phyloP scores from a whole-genome alignment of 1,140 invertebrate genomes.

The Apocrypta bakeri region DNA sequence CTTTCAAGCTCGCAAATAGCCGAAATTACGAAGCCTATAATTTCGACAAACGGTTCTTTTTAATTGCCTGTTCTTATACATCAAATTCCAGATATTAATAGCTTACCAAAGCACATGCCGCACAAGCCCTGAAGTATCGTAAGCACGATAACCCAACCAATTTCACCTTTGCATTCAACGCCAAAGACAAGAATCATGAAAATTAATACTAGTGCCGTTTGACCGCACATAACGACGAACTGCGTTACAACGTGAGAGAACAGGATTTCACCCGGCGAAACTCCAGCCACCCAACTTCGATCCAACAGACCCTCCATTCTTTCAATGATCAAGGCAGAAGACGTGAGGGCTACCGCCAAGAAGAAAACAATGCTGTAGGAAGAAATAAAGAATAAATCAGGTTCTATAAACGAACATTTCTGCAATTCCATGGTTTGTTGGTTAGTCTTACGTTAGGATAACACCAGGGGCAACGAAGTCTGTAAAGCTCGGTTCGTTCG shows the following conservation, averaged over 20 bases:
- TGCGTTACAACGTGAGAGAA: conserved; percentile 94
- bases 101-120: conserved; percentile 92
- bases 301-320: conserved; percentile 91
- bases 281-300: conserved; percentile 90
- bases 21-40: conserved; percentile 89
- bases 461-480: conserved; percentile 97
- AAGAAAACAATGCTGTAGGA: conserved; percentile 92
- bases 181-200: conserved; percentile 94
- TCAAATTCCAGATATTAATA: no score
- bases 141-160: conserved; percentile 87
- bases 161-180: conserved; percentile 89
- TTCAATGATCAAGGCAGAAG: conserved; percentile 93
- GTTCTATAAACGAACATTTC: neutral
- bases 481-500: conserved; percentile 90
- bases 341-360: conserved; percentile 93
- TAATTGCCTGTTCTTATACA: no score
- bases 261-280: conserved; percentile 91
- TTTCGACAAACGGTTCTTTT: neutral
- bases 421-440: neutral
- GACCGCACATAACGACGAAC: conserved; percentile 94
- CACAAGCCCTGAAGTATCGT: conserved; percentile 91
- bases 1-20: conserved; percentile 93
- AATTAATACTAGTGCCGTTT: conserved; percentile 89
- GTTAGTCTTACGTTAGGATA: conserved; percentile 87
- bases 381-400: conserved; percentile 4